Conservation (phyloP, 2,797 vertebrate species). For the Danio jaintianensis region DNA sequence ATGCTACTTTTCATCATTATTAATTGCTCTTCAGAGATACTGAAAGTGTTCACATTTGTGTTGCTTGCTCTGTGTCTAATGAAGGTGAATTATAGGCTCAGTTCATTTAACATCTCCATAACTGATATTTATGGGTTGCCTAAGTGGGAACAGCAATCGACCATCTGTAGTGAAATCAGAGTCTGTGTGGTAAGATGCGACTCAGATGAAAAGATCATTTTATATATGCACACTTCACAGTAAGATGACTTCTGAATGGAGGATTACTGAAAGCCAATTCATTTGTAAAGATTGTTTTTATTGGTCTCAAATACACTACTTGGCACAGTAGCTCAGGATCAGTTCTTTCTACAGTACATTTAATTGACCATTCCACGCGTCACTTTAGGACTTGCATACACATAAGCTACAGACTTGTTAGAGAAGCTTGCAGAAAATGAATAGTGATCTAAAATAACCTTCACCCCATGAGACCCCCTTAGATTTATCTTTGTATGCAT, state of each 20-base stretch:
- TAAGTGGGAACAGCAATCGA: not conserved
- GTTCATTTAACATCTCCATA: not conserved
- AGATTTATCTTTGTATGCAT: not conserved
- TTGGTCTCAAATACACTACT: not conserved
- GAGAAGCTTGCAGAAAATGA: conserved; percentile 36
- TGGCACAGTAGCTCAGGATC: not conserved
- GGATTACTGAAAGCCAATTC: not conserved
- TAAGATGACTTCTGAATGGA: not conserved
- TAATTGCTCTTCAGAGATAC: not conserved
- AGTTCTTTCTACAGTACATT: conserved; percentile 33
- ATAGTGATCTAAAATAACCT: conserved; percentile 30
- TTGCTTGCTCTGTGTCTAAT: not conserved
- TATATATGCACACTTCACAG: not conserved
- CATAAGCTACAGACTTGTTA: conserved; percentile 2
- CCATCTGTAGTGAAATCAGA: not conserved
- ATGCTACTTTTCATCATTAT: not conserved
- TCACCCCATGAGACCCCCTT: not conserved
- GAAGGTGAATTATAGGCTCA: conserved; percentile 24
- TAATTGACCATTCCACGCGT: conserved; percentile 46
- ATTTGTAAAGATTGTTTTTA: not conserved
- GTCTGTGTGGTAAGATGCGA: not conserved
- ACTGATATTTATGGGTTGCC: conserved; percentile 5
- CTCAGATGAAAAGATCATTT: conserved; percentile 3
- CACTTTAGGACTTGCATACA: conserved; percentile 23
- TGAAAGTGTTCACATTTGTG: conserved; percentile 7